Conservation (phyloP, 1,140 invertebrate species). For the Drosophila pandora region DNA sequence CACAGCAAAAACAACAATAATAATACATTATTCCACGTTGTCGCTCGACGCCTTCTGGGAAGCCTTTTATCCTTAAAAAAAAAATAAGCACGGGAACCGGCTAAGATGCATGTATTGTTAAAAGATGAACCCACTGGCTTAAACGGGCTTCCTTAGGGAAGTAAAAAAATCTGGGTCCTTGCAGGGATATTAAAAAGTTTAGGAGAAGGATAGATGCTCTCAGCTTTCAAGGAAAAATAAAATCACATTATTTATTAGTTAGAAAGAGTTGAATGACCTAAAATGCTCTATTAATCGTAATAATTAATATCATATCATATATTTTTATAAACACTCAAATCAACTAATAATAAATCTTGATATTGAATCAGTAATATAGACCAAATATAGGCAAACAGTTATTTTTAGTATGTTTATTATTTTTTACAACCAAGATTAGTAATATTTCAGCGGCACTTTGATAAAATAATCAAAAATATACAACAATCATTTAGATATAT, state of each 20-base stretch:
- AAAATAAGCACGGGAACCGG: background rate
- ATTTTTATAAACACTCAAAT: background rate
- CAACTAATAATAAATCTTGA: background rate
- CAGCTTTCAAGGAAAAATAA: background rate
- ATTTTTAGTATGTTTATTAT: background rate
- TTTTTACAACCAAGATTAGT: background rate
- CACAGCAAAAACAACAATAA: constrained; percentile 20
- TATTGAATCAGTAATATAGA: background rate
- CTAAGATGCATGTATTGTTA: constrained; percentile 38
- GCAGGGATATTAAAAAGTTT: background rate
- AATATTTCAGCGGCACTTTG: background rate
- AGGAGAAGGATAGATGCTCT: constrained; percentile 16
- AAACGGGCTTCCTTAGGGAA: constrained; percentile 12
- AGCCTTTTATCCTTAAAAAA: constrained; percentile 31
- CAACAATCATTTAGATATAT: background rate
- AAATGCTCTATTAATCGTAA: background rate
- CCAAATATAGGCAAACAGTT: background rate
- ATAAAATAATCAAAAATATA: background rate
- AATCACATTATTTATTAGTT: background rate
- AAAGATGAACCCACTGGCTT: constrained; percentile 42
- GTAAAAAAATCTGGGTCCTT: constrained; percentile 1
- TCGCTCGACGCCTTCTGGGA: constrained; percentile 25
- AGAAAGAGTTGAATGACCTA: background rate
- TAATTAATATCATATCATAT: background rate
- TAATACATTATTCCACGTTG: constrained; percentile 39